Evolutionary conservation across 2,113 vertebrate species (phyloP).

Genomic region (Elephantulus edwardii): DNA sequence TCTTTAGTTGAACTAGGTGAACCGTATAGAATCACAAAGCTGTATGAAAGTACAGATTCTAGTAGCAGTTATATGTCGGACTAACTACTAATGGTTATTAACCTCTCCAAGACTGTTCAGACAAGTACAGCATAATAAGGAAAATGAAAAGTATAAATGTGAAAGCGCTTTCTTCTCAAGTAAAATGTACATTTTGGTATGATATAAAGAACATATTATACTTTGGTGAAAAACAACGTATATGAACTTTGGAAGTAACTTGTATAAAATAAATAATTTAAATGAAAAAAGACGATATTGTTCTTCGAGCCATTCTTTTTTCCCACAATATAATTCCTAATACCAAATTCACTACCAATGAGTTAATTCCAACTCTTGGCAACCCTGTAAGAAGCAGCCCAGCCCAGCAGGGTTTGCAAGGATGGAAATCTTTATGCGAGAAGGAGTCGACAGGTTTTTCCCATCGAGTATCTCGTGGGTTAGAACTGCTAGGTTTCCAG

Average conservation of each 20-base stretch:
- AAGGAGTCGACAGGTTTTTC: neutral
- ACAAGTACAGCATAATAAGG: neutral
- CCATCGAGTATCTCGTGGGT: neutral
- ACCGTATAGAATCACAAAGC: neutral
- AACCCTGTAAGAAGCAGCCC: neutral
- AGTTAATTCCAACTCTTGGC: neutral
- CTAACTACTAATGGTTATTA: no score
- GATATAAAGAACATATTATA: neutral
- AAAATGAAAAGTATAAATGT: conserved; percentile 2
- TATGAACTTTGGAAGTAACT: no score
- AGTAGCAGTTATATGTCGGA: neutral
- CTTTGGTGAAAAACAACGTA: no score
- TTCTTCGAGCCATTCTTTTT: no score
- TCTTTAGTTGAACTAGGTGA: neutral
- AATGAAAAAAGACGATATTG: no score
- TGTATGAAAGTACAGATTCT: neutral
- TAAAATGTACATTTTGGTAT: conserved; percentile 6
- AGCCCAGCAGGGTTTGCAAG: no score
- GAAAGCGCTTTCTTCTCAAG: neutral
- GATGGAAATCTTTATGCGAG: no score
- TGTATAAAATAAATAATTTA: no score
- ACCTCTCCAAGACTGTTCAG: neutral
- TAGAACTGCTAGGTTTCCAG: neutral
- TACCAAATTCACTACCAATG: no score
- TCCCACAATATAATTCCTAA: no score